phyloP scores from a whole-genome alignment of 2,888 invertebrate genomes.

The Lasiommata megera region DNA sequence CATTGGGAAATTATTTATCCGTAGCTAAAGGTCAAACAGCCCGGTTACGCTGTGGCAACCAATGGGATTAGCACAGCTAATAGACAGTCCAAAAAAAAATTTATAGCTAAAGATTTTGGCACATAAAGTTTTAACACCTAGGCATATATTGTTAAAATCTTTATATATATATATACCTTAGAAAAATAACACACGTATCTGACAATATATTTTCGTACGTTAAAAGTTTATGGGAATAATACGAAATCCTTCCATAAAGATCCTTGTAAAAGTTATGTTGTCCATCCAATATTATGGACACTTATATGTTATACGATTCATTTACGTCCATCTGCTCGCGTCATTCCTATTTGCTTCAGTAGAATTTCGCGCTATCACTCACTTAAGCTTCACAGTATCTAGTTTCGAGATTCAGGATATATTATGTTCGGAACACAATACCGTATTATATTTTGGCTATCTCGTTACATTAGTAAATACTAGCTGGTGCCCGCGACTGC shows the following conservation, averaged over 20 bases:
- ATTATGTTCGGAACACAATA: neutral
- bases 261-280: conserved; percentile 5
- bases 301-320: conserved; percentile 9
- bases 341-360: neutral
- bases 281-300: conserved; percentile 4
- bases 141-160: neutral
- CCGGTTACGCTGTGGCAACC: too few relatives aligned
- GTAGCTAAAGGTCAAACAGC: too few relatives aligned
- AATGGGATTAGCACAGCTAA: too few relatives aligned
- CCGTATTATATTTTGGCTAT: neutral
- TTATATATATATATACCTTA: neutral
- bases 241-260: neutral
- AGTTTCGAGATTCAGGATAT: neutral
- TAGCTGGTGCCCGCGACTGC: too few relatives aligned
- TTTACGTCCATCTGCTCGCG: neutral
- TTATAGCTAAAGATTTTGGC: too few relatives aligned
- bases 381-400: neutral
- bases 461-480: too few relatives aligned
- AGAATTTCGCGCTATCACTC: neutral
- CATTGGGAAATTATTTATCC: too few relatives aligned
- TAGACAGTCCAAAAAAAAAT: too few relatives aligned
- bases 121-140: too few relatives aligned
- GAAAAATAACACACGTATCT: neutral
- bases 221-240: conserved; percentile 8
- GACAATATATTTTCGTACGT: neutral